phyloP scores from a whole-genome alignment of 1,140 invertebrate species.

The Idris sp. region DNA sequence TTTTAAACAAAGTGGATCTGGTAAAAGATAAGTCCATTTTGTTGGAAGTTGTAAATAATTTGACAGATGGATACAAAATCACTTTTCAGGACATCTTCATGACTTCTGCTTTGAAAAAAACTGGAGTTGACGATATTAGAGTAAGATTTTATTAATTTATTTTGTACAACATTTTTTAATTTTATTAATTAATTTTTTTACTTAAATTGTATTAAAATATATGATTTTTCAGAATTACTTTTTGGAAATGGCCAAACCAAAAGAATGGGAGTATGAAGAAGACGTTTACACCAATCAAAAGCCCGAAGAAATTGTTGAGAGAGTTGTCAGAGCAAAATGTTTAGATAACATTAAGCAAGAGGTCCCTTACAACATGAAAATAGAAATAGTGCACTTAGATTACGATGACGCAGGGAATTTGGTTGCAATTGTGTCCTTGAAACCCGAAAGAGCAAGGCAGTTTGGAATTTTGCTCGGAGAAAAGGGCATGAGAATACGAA shows the following conservation, averaged over 20 bases:
- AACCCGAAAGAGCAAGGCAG: conserved; percentile 1
- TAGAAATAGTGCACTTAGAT: conserved; percentile 10
- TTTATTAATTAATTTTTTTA: too few species aligned
- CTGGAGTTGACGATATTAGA: conserved; percentile 87
- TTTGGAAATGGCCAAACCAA: conserved; percentile 47
- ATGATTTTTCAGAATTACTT: conserved; percentile 60
- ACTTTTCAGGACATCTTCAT: conserved; percentile 92
- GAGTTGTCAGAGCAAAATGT: conserved; percentile 37
- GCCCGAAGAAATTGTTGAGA: conserved; percentile 26
- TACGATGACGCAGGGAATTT: conserved; percentile 31
- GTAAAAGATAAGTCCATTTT: conserved; percentile 87
- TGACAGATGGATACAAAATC: conserved; percentile 85
- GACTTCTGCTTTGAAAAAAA: conserved; percentile 88
- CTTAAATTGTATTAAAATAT: background rate
- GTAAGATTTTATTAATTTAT: conserved; percentile 74
- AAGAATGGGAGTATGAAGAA: conserved; percentile 31
- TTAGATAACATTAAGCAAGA: conserved; percentile 41
- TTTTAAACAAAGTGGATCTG: conserved; percentile 94
- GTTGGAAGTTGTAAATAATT: conserved; percentile 82
- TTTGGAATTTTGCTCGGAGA: conserved; percentile 10
- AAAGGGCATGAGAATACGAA: conserved; percentile 32
- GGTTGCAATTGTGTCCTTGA: conserved; percentile 8
- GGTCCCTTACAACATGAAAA: conserved; percentile 27
- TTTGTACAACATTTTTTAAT: too few species aligned
- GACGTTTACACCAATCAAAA: conserved; percentile 42